These are phyloP conservation scores for Watsonalla binaria DNA, from an alignment of 2,888 invertebrate genomes.

Conservation along the genomic window DNA sequence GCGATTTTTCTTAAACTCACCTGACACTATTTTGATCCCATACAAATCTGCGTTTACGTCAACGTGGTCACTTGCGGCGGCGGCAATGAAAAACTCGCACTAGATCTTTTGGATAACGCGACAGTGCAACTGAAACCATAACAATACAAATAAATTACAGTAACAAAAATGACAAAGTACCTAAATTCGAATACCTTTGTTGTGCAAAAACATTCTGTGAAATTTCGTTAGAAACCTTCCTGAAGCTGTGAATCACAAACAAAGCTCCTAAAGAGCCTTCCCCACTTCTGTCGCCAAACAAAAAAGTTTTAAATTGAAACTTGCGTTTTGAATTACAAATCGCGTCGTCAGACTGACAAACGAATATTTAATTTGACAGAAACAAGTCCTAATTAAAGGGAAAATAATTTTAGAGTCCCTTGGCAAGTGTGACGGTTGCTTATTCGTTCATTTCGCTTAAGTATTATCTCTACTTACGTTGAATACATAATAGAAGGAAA, in stretches of 20 bases:
- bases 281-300: constrained; percentile 17
- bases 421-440: not conserved
- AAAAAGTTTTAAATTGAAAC: constrained; percentile 37
- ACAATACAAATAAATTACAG: too few relatives aligned
- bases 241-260: constrained; percentile 16
- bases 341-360: constrained; percentile 34
- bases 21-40: too few relatives aligned
- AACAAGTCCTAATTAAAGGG: constrained; percentile 59
- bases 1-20: too few relatives aligned
- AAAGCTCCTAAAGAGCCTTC: constrained; percentile 8
- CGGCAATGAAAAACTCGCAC: too few relatives aligned
- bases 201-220: not conserved
- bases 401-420: constrained; percentile 40
- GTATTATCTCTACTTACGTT: too few relatives aligned
- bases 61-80: too few relatives aligned
- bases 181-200: not conserved
- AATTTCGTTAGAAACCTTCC: not conserved
- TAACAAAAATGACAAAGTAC: not conserved
- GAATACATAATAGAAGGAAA: too few relatives aligned
- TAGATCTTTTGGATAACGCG: too few relatives aligned
- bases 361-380: constrained; percentile 56
- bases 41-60: too few relatives aligned
- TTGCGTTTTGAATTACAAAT: constrained; percentile 62
- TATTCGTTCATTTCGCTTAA: not conserved
- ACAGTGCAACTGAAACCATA: too few relatives aligned